phyloP scores from a whole-genome alignment of 2,797 vertebrate genomes.

The Tachyglossus aculeatus region DNA sequence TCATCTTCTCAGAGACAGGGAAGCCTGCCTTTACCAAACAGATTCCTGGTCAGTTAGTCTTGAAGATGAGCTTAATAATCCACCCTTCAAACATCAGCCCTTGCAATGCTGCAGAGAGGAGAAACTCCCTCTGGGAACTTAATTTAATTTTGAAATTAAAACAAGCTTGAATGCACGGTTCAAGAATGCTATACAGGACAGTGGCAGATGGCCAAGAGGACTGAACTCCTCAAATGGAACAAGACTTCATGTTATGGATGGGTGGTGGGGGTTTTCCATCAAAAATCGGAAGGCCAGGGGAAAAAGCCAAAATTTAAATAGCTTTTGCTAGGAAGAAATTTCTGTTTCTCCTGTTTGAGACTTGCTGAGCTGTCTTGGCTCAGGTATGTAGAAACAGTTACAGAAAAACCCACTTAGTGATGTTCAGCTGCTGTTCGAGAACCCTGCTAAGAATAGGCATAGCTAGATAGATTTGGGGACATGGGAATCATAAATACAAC shows the following conservation, averaged over 20 bases:
- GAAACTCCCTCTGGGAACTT: neutral
- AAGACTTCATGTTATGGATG: neutral
- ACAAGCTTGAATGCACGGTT: neutral
- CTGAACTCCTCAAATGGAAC: neutral
- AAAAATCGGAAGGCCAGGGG: no score
- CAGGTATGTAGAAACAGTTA: neutral
- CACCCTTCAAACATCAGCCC: no score
- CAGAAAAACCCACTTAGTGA: no score
- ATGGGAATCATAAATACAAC: no score
- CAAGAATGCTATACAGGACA: neutral
- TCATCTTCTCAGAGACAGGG: no score
- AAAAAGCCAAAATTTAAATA: neutral
- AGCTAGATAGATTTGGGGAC: no score
- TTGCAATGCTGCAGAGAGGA: no score
- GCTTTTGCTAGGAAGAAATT: neutral
- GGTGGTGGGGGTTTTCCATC: neutral
- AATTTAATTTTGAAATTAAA: neutral
- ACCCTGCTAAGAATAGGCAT: no score
- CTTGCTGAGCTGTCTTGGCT: fast-evolving
- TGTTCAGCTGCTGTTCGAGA: no score
- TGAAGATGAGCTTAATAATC: no score
- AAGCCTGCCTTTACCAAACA: no score
- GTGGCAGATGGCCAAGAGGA: neutral
- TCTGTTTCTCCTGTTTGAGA: neutral
- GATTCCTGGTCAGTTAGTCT: no score